Percentiles rank a stretch among this genome's conserved stretches.
Conservation (phyloP, 2,888 invertebrate species). For the Chromoteleia sp. region DNA sequence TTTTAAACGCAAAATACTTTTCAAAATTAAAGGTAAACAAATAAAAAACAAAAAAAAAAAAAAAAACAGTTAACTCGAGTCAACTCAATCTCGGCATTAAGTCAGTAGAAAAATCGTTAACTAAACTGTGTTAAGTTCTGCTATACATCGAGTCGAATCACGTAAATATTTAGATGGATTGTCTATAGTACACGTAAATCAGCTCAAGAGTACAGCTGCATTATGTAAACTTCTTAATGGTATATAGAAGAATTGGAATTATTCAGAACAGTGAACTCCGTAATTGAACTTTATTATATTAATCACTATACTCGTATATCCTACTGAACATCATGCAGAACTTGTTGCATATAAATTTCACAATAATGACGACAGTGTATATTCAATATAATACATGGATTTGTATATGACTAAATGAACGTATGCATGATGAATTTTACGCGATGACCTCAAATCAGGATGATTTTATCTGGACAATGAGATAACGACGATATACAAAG, state of each 20-base stretch:
- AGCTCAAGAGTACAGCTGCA: conserved; percentile 27
- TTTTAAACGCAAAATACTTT: conserved; percentile 11
- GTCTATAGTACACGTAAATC: conserved; percentile 51
- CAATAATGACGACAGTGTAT: conserved; percentile 49
- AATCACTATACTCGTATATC: conserved; percentile 49
- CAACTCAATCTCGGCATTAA: conserved; percentile 24
- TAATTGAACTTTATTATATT: conserved; percentile 54
- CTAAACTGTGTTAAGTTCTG: conserved; percentile 47
- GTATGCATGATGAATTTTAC: conserved; percentile 28
- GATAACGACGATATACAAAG: conserved; percentile 37
- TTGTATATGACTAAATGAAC: conserved; percentile 34
- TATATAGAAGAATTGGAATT: conserved; percentile 49
- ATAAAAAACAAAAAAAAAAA: background rate
- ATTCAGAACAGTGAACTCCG: conserved; percentile 28
- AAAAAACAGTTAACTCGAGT: conserved; percentile 3
- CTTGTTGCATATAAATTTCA: conserved; percentile 61
- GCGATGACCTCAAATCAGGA: conserved; percentile 57
- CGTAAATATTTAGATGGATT: conserved; percentile 47
- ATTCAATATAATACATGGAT: conserved; percentile 57
- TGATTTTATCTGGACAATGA: conserved; percentile 61
- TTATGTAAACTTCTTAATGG: conserved; percentile 40
- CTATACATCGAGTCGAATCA: conserved; percentile 32
- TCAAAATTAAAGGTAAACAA: too few relatives aligned
- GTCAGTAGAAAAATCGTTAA: conserved; percentile 27
- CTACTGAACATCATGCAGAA: conserved; percentile 59